Conservation (phyloP, 2,888 invertebrate genomes). For the Drosophila fungiperda region DNA sequence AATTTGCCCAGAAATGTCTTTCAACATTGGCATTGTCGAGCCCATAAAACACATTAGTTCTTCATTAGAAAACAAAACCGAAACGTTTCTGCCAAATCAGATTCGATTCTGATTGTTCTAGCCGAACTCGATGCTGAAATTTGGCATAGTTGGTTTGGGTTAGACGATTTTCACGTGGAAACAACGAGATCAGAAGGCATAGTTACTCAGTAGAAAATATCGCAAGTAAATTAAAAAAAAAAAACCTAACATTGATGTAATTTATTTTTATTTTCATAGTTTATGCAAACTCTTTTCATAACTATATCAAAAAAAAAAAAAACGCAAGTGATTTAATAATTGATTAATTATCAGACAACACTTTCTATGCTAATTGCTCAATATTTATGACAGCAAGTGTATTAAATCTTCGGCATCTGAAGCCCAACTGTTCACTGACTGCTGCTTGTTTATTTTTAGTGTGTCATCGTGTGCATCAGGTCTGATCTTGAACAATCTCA, state of each 20-base stretch:
- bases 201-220: neutral
- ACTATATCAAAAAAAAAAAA: neutral
- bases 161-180: neutral
- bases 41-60: slow-evolving; percentile 30
- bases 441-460: slow-evolving; percentile 24
- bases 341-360: neutral
- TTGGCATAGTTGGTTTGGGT: neutral
- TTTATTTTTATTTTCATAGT: neutral
- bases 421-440: slow-evolving; percentile 1
- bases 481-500: slow-evolving; percentile 7
- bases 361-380: slow-evolving; percentile 1
- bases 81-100: neutral
- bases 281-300: neutral
- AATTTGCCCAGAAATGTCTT: slow-evolving; percentile 18
- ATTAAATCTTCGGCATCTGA: neutral
- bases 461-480: slow-evolving; percentile 19
- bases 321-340: neutral
- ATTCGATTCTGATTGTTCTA: neutral
- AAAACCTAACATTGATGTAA: neutral
- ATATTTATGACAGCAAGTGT: slow-evolving; percentile 17
- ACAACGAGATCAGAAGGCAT: neutral
- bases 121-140: neutral
- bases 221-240: too few species aligned
- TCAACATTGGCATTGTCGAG: neutral
- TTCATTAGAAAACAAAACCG: slow-evolving; percentile 13